Percentiles rank a stretch among this genome's conserved stretches.
Conservation (phyloP, 2,797 vertebrate genomes). For the Parauchenoglanis ngamensis region DNA sequence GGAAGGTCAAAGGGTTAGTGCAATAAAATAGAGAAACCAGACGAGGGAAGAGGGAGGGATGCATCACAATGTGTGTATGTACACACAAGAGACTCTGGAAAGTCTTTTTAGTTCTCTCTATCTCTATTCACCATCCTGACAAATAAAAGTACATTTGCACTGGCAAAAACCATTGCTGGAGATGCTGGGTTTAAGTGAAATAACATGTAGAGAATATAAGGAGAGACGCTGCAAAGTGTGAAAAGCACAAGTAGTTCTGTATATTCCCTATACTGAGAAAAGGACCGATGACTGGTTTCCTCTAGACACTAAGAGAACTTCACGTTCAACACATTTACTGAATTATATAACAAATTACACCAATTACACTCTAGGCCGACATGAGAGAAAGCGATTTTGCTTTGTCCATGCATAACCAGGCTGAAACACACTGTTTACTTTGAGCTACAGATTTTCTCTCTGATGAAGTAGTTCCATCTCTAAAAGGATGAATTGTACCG, state of each 20-base stretch:
- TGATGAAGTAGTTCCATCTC: neutral
- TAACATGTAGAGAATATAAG: neutral
- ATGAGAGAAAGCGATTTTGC: neutral
- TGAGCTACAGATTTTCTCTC: neutral
- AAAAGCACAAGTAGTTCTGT: neutral
- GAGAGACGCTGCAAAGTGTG: neutral
- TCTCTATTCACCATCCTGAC: neutral
- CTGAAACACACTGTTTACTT: neutral
- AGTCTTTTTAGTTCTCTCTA: neutral
- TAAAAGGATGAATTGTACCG: slow-evolving; percentile 1
- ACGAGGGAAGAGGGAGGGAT: neutral
- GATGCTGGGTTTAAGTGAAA: neutral
- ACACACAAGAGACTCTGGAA: slow-evolving; percentile 3
- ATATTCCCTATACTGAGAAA: neutral
- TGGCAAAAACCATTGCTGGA: neutral
- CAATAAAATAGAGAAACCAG: slow-evolving; percentile 7
- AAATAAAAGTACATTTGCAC: slow-evolving; percentile 26
- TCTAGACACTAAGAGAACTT: neutral
- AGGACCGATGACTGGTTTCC: neutral
- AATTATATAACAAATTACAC: neutral
- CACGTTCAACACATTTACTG: neutral
- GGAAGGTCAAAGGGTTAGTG: slow-evolving; percentile 24
- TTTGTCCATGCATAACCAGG: neutral
- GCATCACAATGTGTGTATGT: slow-evolving; percentile 9
- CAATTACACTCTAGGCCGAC: neutral